Base-by-base conservation (phyloP, 2,888 invertebrate species). In the Melipona bicolor region DNA sequence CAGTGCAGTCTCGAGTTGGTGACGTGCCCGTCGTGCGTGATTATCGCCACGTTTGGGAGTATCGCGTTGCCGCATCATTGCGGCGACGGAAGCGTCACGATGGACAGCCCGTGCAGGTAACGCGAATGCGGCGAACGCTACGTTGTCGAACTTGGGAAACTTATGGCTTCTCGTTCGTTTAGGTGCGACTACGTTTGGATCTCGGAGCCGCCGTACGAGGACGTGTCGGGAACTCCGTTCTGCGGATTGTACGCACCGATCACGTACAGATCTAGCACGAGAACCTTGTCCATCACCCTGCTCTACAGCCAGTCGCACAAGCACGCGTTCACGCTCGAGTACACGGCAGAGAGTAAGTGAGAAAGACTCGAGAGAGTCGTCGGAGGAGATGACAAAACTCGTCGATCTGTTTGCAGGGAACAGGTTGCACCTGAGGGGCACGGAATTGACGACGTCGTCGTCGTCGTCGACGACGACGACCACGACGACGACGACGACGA, bases 21-120 rank as follows among this genome's bases (percentile, higher is more conserved):
- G 64, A 96, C 97, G 4, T 97, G 97, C 91, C 96, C 97, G 1
- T 96, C 96, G 27, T 97, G 97, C 91, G 95, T 97, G 72, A 96
- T 96, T 78, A 94, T 94, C 59, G 92, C 96, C 65, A 95, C 95
- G 67, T 96, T 96, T 88, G 95, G 94, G 92, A 95, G 92, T 21
- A 90, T 95, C 24, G 92, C 94, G 67, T 91, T 95, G 79, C 92
- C 94, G 36, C 94, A 95, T 76, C 93, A 94, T 36, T 94, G 94
- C 88, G 92, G 92, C 59, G 94, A 94, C 50, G 93, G 92, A 19
- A 92, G 93, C 32, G 90, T 93, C 65, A 89, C 90, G 67, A 91
- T 94, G 90, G 94, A 95, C 68, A 94, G 93, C 65, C 94, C 95
- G 13, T 95, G 95, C 93, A 94, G 95, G 95, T 95, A 80, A 13